Conservation (phyloP, 1,140 invertebrate genomes). For the Heliconius hewitsoni region DNA sequence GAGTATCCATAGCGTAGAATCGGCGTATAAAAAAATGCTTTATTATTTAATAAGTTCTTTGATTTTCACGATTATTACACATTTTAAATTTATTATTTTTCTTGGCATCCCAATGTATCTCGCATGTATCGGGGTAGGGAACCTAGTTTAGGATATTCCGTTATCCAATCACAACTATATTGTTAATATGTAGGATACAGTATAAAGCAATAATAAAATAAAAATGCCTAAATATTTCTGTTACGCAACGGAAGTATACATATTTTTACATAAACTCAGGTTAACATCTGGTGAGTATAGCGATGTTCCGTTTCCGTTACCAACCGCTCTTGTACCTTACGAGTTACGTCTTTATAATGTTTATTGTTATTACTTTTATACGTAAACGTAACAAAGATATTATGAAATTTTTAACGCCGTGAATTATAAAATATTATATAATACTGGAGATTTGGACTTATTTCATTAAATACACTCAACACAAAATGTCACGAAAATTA, state of each 20-base stretch:
- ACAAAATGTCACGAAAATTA: too few relatives aligned
- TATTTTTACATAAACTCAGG: background rate
- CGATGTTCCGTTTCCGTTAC: background rate
- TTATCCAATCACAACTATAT: too few relatives aligned
- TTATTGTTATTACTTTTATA: slow-evolving; percentile 16
- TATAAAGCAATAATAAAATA: background rate
- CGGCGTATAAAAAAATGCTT: too few relatives aligned
- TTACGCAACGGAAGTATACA: background rate
- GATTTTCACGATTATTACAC: too few relatives aligned
- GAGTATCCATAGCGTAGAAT: background rate
- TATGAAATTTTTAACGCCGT: background rate
- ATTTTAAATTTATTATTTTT: too few relatives aligned
- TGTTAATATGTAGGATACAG: too few relatives aligned
- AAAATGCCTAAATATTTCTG: background rate
- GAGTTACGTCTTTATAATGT: background rate
- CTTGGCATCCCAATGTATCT: too few relatives aligned
- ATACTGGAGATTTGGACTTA: background rate
- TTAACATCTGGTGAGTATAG: background rate
- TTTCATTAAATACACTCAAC: background rate
- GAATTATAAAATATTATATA: background rate
- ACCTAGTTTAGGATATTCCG: too few relatives aligned
- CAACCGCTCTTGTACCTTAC: background rate
- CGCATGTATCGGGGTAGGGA: too few relatives aligned
- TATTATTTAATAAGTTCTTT: too few relatives aligned
- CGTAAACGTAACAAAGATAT: background rate